Percentiles rank a stretch among this genome's conserved stretches.
phyloP scores from a whole-genome alignment of 2,888 invertebrate genomes.

The Cerastis rubricosa region DNA sequence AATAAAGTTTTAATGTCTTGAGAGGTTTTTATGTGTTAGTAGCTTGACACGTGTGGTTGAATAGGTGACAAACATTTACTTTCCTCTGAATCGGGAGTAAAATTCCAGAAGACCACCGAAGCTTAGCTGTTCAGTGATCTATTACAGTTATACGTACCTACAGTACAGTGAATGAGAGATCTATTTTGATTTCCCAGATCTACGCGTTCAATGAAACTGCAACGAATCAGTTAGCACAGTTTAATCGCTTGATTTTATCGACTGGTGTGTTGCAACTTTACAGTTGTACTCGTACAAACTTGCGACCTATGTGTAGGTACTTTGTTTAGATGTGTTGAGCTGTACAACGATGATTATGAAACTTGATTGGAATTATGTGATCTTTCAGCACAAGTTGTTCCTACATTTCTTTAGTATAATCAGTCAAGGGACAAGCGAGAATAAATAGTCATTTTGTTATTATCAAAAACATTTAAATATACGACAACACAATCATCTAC shows the following conservation, averaged over 20 bases:
- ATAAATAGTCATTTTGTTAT: background rate
- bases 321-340: background rate
- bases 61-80: slow-evolving; percentile 1
- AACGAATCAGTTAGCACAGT: slow-evolving; percentile 43
- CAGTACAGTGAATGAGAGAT: slow-evolving; percentile 23
- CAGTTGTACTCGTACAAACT: background rate
- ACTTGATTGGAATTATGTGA: background rate
- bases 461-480: slow-evolving; percentile 41
- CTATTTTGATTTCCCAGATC: slow-evolving; percentile 34
- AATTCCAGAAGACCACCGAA: background rate
- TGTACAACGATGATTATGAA: background rate
- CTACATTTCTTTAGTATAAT: background rate
- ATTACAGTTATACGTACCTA: background rate
- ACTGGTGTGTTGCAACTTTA: slow-evolving; percentile 9
- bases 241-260: slow-evolving; percentile 35
- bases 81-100: background rate
- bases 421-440: background rate
- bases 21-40: too few relatives aligned
- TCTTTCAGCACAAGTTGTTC: background rate
- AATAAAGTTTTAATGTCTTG: too few relatives aligned
- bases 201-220: slow-evolving; percentile 32
- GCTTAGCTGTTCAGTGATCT: background rate
- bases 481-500: slow-evolving; percentile 17
- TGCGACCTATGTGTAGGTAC: background rate
- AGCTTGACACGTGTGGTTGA: background rate